Evolutionary conservation across 2,888 invertebrate species (phyloP).

Genomic region (Oxycera nigricornis): DNA sequence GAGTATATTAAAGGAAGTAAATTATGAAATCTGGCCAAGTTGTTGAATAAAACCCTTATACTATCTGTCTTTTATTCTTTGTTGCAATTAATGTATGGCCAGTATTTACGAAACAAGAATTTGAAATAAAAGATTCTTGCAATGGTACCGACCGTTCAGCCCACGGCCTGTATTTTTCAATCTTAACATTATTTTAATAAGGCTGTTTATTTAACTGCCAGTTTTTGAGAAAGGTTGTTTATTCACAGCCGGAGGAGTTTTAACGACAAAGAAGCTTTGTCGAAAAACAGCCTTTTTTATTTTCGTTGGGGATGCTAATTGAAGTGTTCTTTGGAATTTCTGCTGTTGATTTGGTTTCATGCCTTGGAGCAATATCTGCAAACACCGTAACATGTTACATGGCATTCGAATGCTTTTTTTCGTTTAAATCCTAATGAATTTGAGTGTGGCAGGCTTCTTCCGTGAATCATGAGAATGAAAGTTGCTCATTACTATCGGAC

Average conservation of each 20-base stretch:
- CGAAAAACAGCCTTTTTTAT: background rate
- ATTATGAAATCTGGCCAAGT: too few relatives aligned
- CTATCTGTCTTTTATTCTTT: too few relatives aligned
- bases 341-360: too few relatives aligned
- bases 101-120: slow-evolving; percentile 14
- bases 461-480: too few relatives aligned
- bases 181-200: slow-evolving; percentile 33
- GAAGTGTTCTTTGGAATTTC: background rate
- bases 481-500: too few relatives aligned
- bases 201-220: slow-evolving; percentile 10
- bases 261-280: slow-evolving; percentile 8
- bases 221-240: slow-evolving; percentile 27
- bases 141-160: background rate
- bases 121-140: background rate
- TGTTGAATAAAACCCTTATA: too few relatives aligned
- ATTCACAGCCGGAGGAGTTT: slow-evolving; percentile 16
- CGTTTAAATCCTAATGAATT: too few relatives aligned
- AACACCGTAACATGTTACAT: too few relatives aligned
- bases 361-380: too few relatives aligned
- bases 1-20: too few relatives aligned
- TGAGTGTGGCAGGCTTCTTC: too few relatives aligned
- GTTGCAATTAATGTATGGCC: background rate
- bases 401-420: too few relatives aligned
- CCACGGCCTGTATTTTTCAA: slow-evolving; percentile 20
- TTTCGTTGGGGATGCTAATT: background rate